Evolutionary conservation across 2,888 invertebrate genomes (phyloP), one percentile per base, ranked within the genome.

Genomic region (Tinea semifulvella): DNA sequence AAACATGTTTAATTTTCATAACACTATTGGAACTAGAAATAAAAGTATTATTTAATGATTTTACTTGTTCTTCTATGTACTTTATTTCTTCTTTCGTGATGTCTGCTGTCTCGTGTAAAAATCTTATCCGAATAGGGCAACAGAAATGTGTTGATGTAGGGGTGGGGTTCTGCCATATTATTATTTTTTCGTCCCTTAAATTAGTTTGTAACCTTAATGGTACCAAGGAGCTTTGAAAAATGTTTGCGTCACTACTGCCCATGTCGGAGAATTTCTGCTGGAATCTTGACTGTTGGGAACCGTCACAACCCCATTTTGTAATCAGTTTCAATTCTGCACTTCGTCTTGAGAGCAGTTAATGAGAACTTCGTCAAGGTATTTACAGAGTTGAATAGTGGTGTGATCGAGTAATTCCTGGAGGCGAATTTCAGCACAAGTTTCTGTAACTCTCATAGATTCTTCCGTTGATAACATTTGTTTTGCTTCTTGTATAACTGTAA

Each of bases 81-180:
- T 16, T 35, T 16, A 47, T 50, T 50, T 53, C 52, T 28, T 48
- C 46, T 22, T 43, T 47, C 7, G 50, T 51, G 14, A 48, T 31
- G 16, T 53, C 52, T 10, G 17, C 42, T 28, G 47, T 47, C 48
- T 55, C 50, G 19, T 50, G 44, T 2, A 47, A 17, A 42, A 55
- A 55, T 26, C 42, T 28, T n/a, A 54, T 47, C 43, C 44, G 46
- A 26, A 55, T 52, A 35, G 52, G 54, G 10, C 53, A 35, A 36
- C 53, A 54, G 43, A 43, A 51, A 22, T 50, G 27, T n/a, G 49
- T 38, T 17, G 53, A 56, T 13, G 54, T 50, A 13, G 53, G 50
- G 8, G 39, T 45, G 31, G 53, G 50, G 46, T 53, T 56, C 42
- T 56, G 43, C 55, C 52, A 55, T 18, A 53, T 22, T 14, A 55